These are phyloP conservation scores for Eupithecia inturbata DNA, from an alignment of 2,888 invertebrate genomes.

Conservation along the genomic window DNA sequence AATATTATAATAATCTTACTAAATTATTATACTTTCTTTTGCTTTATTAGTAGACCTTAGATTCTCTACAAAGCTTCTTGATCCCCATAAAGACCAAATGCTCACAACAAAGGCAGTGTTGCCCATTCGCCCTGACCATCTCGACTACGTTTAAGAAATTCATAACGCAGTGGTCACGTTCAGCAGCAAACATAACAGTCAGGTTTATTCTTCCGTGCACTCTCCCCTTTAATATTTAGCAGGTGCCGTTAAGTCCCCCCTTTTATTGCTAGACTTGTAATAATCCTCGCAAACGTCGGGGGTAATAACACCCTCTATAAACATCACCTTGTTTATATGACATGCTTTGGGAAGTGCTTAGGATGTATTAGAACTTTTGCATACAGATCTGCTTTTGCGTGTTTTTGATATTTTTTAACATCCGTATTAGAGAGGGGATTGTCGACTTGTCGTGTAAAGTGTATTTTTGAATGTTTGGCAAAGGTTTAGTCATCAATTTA, in stretches of 20 bases:
- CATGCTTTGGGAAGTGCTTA: conserved; percentile 50
- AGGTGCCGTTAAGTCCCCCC: conserved; percentile 73
- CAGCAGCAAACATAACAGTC: conserved; percentile 63
- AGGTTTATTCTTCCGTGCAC: conserved; percentile 65
- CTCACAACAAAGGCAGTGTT: neutral
- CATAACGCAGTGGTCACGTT: conserved; percentile 61
- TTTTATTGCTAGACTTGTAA: conserved; percentile 76
- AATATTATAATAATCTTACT: too few relatives aligned
- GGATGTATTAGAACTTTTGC: conserved; percentile 24
- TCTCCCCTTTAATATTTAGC: conserved; percentile 77
- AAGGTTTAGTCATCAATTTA: too few relatives aligned
- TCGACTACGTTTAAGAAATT: conserved; percentile 46
- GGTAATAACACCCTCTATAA: conserved; percentile 67
- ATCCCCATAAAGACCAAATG: neutral
- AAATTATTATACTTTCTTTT: too few relatives aligned
- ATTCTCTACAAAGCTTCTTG: neutral
- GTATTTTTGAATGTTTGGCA: neutral
- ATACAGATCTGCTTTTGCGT: neutral
- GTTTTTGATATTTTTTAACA: neutral
- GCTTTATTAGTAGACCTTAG: neutral
- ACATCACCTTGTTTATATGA: conserved; percentile 60
- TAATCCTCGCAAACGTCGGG: conserved; percentile 66
- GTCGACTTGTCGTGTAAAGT: neutral
- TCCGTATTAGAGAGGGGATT: neutral
- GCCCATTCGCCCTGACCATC: neutral